Percentiles rank a stretch among this genome's conserved stretches.
Evolutionary conservation across 2,888 invertebrate species (phyloP).

Genomic region (Netelia inedita): DNA sequence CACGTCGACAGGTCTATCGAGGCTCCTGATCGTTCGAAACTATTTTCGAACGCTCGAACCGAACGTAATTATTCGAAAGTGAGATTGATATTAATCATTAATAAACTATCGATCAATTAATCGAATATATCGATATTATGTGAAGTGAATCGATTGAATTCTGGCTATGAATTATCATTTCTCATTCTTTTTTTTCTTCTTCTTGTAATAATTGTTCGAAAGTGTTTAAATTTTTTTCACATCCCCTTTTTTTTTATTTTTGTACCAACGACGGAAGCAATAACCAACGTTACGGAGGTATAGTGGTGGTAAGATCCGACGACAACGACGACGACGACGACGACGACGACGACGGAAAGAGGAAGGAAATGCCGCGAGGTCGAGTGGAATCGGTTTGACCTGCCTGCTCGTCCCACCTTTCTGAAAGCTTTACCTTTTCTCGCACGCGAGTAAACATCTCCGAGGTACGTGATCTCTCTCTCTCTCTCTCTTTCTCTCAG

Average conservation of each 20-base stretch:
- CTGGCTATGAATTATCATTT: too few relatives aligned
- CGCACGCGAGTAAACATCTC: constrained; percentile 81
- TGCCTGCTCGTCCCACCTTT: constrained; percentile 53
- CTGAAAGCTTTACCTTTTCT: constrained; percentile 64
- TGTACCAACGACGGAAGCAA: background rate
- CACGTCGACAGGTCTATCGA: constrained; percentile 20
- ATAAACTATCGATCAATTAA: too few relatives aligned
- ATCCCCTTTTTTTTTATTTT: background rate
- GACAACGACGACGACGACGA: constrained; percentile 49
- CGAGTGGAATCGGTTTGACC: constrained; percentile 81
- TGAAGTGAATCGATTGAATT: too few relatives aligned
- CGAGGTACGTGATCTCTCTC: constrained; percentile 65
- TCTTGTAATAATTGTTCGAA: background rate
- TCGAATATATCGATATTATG: too few relatives aligned
- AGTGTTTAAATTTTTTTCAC: too few relatives aligned
- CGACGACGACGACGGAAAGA: constrained; percentile 69
- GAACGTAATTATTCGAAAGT: too few relatives aligned
- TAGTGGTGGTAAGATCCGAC: constrained; percentile 71
- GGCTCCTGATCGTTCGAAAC: background rate
- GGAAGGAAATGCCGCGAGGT: constrained; percentile 78
- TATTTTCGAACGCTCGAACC: too few relatives aligned
- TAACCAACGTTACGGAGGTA: background rate
- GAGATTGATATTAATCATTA: too few relatives aligned
- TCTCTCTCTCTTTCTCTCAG: constrained; percentile 44
- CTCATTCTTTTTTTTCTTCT: background rate